These are phyloP conservation scores for Accipiter cooperii DNA, from an alignment of 2,113 vertebrate species.

Conservation along the genomic window DNA sequence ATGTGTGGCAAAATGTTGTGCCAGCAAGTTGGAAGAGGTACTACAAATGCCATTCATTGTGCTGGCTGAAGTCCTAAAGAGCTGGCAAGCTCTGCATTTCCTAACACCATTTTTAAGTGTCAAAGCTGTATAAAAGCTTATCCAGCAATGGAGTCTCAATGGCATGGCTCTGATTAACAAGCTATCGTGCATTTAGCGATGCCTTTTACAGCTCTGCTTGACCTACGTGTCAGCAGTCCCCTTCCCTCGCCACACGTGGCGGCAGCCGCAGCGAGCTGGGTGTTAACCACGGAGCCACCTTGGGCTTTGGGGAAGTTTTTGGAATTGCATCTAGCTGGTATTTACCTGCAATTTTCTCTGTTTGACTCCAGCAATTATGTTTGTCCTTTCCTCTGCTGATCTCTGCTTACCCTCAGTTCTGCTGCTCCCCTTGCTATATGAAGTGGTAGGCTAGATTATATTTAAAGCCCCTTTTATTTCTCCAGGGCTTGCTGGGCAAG, in stretches of 20 bases:
- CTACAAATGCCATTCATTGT: neutral
- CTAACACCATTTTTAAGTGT: slow-evolving; percentile 8
- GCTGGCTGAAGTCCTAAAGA: slow-evolving; percentile 10
- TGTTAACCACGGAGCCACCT: neutral
- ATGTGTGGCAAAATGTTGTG: neutral
- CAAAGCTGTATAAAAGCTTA: neutral
- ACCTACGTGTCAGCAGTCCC: neutral
- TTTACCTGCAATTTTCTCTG: slow-evolving; percentile 45
- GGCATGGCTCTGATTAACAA: neutral
- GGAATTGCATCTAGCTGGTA: neutral
- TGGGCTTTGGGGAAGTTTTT: neutral
- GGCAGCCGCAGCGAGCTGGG: neutral
- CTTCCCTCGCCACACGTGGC: neutral
- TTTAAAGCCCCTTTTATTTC: slow-evolving; percentile 55
- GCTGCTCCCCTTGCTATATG: neutral
- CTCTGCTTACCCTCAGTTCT: neutral
- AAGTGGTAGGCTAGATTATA: slow-evolving; percentile 1
- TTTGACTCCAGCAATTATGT: slow-evolving; percentile 39
- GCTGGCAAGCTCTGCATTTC: slow-evolving; percentile 27
- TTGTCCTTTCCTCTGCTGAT: slow-evolving; percentile 32
- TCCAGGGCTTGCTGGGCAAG: slow-evolving; percentile 31
- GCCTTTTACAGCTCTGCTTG: neutral
- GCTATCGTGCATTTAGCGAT: neutral
- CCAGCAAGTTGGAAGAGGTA: neutral
- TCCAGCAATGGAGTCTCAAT: neutral